Conservation (phyloP, 2,797 vertebrate species). For the Rousettus madagascariensis region DNA sequence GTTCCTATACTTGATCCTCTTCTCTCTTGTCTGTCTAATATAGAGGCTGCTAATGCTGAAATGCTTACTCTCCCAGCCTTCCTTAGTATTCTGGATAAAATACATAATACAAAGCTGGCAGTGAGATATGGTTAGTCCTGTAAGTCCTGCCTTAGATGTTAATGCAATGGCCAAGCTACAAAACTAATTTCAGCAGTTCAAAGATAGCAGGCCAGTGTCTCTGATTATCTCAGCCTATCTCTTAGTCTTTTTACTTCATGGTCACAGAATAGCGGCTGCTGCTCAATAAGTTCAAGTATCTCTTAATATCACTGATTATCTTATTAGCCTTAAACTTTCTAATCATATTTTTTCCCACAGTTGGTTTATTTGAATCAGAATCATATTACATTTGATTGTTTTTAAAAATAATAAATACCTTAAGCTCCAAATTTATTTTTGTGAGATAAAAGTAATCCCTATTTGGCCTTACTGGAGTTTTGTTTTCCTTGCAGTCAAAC, state of each 20-base stretch:
- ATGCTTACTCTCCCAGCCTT: neutral
- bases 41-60: neutral
- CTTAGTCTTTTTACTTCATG: neutral
- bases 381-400: neutral
- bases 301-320: neutral
- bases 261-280: neutral
- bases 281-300: neutral
- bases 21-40: neutral
- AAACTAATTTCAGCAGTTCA: neutral
- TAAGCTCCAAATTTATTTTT: neutral
- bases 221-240: neutral
- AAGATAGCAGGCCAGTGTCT: neutral
- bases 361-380: neutral
- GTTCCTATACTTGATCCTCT: neutral
- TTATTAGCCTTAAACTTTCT: neutral
- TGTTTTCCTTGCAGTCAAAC: neutral
- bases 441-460: neutral
- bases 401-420: neutral
- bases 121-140: neutral
- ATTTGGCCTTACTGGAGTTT: neutral
- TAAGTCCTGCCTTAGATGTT: neutral
- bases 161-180: too few relatives aligned
- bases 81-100: neutral
- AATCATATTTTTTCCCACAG: neutral
- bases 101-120: neutral